Conservation (phyloP, 2,113 vertebrate species). For the Halcyon senegalensis region DNA sequence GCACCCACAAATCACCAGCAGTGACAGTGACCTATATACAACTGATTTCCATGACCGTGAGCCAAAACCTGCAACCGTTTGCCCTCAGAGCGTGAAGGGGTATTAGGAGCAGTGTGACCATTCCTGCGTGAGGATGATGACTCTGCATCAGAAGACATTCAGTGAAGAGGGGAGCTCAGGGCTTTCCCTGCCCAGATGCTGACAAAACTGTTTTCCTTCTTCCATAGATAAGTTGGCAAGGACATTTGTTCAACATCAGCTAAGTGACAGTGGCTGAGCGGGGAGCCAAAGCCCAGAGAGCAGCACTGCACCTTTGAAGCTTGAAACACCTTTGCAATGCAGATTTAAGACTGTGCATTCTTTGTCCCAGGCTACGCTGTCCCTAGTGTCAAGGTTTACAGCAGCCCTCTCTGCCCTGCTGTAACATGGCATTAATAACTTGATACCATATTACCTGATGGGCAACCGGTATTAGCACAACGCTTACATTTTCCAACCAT, state of each 20-base stretch:
- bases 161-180: neutral
- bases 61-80: neutral
- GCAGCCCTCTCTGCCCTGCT: neutral
- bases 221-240: neutral
- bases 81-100: neutral
- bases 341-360: neutral
- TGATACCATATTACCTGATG: neutral
- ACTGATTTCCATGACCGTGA: neutral
- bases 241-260: neutral
- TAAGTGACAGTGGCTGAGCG: neutral
- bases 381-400: neutral
- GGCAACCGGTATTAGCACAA: neutral
- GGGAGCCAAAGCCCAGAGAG: neutral
- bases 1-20: neutral
- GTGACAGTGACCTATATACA: neutral
- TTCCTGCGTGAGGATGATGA: neutral
- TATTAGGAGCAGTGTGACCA: neutral
- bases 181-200: neutral
- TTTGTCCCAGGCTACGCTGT: neutral
- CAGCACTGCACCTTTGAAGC: neutral
- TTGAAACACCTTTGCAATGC: neutral
- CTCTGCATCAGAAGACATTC: neutral
- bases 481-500: neutral
- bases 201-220: neutral
- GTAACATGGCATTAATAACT: neutral